phyloP scores from a whole-genome alignment of 1,140 invertebrate species.

The Cotesia chilonis region DNA sequence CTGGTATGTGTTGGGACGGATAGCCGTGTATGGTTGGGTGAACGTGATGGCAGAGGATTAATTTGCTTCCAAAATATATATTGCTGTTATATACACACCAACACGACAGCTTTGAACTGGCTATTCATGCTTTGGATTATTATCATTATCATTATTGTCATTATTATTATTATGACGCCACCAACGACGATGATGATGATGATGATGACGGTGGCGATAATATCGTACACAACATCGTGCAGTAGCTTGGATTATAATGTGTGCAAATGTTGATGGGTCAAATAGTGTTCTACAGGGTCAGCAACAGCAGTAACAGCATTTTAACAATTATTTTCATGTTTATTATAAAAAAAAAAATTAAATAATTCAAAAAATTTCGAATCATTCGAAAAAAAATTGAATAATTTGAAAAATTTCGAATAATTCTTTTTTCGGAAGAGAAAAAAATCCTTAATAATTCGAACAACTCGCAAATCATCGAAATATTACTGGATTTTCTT shows the following conservation, averaged over 20 bases:
- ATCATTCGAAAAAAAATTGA: too few relatives aligned
- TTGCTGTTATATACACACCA: constrained; percentile 24
- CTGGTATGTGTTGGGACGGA: constrained; percentile 22
- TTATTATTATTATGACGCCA: background rate
- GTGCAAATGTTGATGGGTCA: constrained; percentile 34
- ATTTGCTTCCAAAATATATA: constrained; percentile 33
- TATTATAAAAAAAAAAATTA: too few relatives aligned
- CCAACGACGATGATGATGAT: too few relatives aligned
- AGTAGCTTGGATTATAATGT: constrained; percentile 35
- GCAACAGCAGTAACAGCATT: background rate
- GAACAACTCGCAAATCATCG: too few relatives aligned
- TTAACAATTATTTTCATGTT: too few relatives aligned
- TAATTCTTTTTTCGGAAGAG: too few relatives aligned
- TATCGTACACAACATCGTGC: constrained; percentile 35
- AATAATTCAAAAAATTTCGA: too few relatives aligned
- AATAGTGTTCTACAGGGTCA: constrained; percentile 17
- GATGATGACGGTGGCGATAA: constrained; percentile 12
- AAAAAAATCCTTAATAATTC: too few relatives aligned
- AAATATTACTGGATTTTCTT: too few relatives aligned
- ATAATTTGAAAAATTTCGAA: too few relatives aligned
- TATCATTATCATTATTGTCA: constrained; percentile 5
- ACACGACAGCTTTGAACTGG: constrained; percentile 23
- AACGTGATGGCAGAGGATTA: constrained; percentile 33
- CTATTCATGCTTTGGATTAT: constrained; percentile 10
- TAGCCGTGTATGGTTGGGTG: constrained; percentile 16